Conservation (phyloP, 1,140 invertebrate species). For the Metaphire vulgaris region DNA sequence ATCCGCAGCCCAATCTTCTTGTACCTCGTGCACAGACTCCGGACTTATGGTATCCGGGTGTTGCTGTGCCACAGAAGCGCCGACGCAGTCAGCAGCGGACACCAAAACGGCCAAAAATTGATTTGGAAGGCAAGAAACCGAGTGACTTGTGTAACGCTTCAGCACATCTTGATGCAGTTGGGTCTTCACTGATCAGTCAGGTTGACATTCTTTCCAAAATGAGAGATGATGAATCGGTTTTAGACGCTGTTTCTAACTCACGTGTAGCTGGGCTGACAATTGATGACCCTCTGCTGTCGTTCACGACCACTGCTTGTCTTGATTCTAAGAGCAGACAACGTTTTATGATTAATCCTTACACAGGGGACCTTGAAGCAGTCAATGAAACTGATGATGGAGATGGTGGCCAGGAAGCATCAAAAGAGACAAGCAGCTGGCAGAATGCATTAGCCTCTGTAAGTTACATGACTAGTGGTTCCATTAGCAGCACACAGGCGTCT, state of each 20-base stretch:
- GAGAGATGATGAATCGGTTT: no score
- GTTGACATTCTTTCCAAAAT: no score
- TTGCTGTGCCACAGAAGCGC: constrained; percentile 38
- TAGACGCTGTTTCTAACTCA: no score
- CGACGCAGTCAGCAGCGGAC: constrained; percentile 36
- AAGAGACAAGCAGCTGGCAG: not conserved
- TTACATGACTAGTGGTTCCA: not conserved
- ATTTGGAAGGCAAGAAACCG: no score
- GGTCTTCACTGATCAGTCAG: no score
- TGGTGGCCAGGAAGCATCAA: not conserved
- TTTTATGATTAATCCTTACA: constrained; percentile 78
- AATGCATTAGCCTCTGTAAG: not conserved
- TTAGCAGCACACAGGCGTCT: not conserved
- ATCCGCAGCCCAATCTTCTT: constrained; percentile 33
- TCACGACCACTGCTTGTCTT: not conserved
- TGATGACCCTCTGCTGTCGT: constrained; percentile 9
- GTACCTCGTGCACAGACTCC: constrained; percentile 28
- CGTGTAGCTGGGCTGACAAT: not conserved
- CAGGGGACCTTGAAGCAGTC: constrained; percentile 74
- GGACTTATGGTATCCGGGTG: constrained; percentile 40
- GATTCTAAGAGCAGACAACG: constrained; percentile 54
- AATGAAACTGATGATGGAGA: constrained; percentile 29
- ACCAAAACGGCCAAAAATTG: constrained; percentile 29
- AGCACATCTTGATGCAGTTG: no score
- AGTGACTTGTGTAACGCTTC: no score